These are phyloP conservation scores for Perizoma flavofasciatum DNA, from an alignment of 2,888 invertebrate genomes.

Conservation along the genomic window DNA sequence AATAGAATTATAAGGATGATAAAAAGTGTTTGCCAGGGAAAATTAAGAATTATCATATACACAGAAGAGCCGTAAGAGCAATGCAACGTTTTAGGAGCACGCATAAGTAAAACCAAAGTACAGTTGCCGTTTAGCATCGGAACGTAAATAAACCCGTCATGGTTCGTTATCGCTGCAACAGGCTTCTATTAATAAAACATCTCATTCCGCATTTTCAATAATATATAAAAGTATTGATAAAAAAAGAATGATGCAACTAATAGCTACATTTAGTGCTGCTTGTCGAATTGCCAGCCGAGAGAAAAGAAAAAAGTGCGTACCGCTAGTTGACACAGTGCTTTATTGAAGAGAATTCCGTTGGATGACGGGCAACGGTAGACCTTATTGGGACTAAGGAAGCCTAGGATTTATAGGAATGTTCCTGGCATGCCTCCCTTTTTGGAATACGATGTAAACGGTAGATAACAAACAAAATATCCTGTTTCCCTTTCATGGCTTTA, in stretches of 20 bases:
- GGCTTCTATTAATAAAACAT: conserved; percentile 20
- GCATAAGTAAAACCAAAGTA: conserved; percentile 14
- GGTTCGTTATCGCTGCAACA: conserved; percentile 21
- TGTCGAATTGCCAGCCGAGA: conserved; percentile 61
- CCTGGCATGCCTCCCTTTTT: conserved; percentile 24
- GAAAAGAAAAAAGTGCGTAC: conserved; percentile 71
- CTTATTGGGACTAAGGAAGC: conserved; percentile 35
- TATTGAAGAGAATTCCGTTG: conserved; percentile 75
- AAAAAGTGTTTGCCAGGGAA: not conserved
- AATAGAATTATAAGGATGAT: conserved; percentile 2
- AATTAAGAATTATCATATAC: too few relatives aligned
- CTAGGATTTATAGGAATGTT: conserved; percentile 32
- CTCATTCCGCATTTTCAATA: conserved; percentile 29
- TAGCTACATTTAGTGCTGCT: conserved; percentile 45
- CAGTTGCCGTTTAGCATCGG: conserved; percentile 19
- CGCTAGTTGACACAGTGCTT: conserved; percentile 81
- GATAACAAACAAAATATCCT: conserved; percentile 27
- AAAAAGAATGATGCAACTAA: conserved; percentile 33
- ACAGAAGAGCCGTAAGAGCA: not conserved
- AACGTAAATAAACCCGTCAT: conserved; percentile 21
- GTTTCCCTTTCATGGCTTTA: conserved; percentile 19
- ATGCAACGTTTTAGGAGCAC: conserved; percentile 7
- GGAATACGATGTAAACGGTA: conserved; percentile 28
- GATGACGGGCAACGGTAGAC: conserved; percentile 58
- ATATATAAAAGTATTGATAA: conserved; percentile 22